A percentile compares a stretch with the other conserved stretches of the same genome.
Conservation (phyloP, 2,113 vertebrate genomes). For the Ondatra zibethicus region DNA sequence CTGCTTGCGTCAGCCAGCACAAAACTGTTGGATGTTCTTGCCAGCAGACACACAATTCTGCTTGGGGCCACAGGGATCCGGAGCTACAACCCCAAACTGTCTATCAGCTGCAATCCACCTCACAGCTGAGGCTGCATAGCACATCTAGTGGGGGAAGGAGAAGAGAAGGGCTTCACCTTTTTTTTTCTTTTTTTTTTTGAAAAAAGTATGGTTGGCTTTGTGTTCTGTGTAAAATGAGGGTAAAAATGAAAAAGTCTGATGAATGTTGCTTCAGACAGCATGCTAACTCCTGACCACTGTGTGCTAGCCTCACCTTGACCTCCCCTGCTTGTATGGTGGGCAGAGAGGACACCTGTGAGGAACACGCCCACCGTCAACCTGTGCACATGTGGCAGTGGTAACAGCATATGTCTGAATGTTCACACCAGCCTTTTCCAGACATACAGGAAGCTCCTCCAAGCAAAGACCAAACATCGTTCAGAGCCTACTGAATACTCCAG, state of each 20-base stretch:
- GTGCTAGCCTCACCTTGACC: not conserved
- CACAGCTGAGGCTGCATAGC: too few relatives aligned
- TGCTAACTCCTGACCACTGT: not conserved
- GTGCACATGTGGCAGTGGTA: not conserved
- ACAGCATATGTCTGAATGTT: rapidly evolving
- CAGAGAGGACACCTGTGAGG: not conserved
- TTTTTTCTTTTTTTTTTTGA: not conserved
- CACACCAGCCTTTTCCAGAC: not conserved
- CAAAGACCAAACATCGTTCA: not conserved
- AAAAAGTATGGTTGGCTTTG: not conserved
- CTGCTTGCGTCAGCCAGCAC: not conserved
- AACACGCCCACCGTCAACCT: not conserved
- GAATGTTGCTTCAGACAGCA: not conserved
- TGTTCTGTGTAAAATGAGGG: not conserved
- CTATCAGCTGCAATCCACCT: not conserved
- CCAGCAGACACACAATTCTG: not conserved
- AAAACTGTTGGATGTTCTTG: not conserved
- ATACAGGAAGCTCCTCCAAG: not conserved
- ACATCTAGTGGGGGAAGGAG: not conserved
- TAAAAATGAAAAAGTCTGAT: not conserved
- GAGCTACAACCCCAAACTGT: too few relatives aligned
- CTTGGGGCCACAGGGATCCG: not conserved
- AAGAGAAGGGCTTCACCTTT: not conserved
- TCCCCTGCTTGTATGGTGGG: not conserved
- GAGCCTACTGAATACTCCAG: not conserved